Evolutionary conservation across 1,140 invertebrate species (phyloP).

Genomic region (Paraescarpia echinospica): DNA sequence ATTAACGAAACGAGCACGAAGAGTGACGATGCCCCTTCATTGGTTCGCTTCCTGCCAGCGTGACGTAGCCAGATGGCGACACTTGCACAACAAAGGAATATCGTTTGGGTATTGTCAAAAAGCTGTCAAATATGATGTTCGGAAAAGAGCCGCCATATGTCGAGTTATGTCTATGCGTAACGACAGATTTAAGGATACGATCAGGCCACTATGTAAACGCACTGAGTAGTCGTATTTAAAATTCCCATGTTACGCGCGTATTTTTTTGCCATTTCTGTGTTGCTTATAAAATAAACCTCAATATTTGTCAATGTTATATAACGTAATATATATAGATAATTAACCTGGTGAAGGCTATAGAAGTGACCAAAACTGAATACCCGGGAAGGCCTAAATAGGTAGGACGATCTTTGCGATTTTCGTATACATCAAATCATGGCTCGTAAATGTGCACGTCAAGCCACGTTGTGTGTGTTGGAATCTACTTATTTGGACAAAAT

Average conservation of each 20-base stretch:
- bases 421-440: too few relatives aligned
- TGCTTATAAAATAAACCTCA: background rate
- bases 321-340: too few relatives aligned
- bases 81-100: background rate
- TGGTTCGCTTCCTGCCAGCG: background rate
- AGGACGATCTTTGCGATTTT: too few relatives aligned
- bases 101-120: background rate
- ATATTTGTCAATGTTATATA: background rate
- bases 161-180: background rate
- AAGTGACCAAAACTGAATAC: too few relatives aligned
- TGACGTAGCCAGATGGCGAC: background rate
- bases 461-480: too few relatives aligned
- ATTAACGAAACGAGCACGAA: background rate
- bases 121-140: background rate
- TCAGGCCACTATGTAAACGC: background rate
- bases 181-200: background rate
- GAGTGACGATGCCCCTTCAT: background rate
- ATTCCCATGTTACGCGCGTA: too few relatives aligned
- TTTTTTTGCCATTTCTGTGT: background rate
- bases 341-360: too few relatives aligned
- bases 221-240: background rate
- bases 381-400: too few relatives aligned
- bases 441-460: too few relatives aligned
- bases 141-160: background rate
- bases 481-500: too few relatives aligned